Base-by-base conservation (phyloP, 2,888 invertebrate species). In the Drosophila pseudotakahashii region DNA sequence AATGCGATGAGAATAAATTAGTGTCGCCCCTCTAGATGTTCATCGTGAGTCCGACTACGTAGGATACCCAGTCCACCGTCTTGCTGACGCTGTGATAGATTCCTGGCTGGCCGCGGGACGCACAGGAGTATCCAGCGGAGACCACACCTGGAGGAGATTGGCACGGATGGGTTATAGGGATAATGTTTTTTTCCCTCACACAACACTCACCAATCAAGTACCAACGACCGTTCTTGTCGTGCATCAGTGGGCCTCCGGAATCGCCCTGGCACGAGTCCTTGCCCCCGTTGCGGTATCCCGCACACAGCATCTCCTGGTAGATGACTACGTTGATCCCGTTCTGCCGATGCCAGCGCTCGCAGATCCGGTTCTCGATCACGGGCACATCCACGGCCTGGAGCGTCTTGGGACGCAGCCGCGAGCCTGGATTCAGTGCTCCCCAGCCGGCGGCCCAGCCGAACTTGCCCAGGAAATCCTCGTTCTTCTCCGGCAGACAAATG, bases 261-360 rank as follows among this genome's bases (percentile, higher is more conserved):
- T 92, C 92, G n/a, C 92, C 95, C 92, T 95, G 95, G 84, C 95
- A 95, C 10, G 95, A 95, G 64, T 92, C 92, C 70, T 92, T 92
- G 34, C 97, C 97, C 0, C 98, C 98, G 30, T 95, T 96, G 55
- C 97, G 94, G 91, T 98, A 97, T 3, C 98, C 98, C 0, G 98
- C 98, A 90, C 98, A 98, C 92, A 98, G 95, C 98, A 98, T 98
- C 92, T 98, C 98, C 45, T 97, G 97, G 92, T 98, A 97, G 88
- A 98, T 98, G 14, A 97, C 96, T 45, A 92, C 92, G 73, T 92
- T 92, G 79, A 90, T 90, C 92, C 94, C 94, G 77, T 94, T 94
- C 80, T 94, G 94, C 45, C 94, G 92, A 81, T 94, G 94, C 94
- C 94, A 94, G 82, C 94, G 91, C 82, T 94, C 94, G 79, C 94